phyloP scores from a whole-genome alignment of 2,888 invertebrate species.

The Xanthorhoe spadicearia region DNA sequence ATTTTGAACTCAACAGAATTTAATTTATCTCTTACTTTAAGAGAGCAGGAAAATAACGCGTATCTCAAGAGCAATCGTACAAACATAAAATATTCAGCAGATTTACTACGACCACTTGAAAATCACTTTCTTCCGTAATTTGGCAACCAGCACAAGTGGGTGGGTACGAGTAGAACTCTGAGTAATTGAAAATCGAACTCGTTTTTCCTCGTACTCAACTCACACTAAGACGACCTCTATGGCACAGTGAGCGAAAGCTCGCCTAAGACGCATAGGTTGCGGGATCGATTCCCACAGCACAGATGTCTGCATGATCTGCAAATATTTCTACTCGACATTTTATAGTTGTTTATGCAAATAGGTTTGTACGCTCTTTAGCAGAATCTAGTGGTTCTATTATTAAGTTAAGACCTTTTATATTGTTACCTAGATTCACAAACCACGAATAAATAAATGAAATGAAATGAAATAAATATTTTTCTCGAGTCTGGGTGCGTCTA shows the following conservation, averaged over 20 bases:
- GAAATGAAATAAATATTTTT: no score
- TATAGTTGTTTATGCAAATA: no score
- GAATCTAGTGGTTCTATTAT: no score
- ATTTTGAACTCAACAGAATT: background rate
- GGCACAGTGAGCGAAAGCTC: no score
- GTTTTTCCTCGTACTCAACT: constrained; percentile 22
- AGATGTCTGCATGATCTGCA: no score
- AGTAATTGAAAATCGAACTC: constrained; percentile 31
- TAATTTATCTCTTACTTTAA: background rate
- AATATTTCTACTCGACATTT: background rate
- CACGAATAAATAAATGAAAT: no score
- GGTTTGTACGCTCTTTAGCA: no score
- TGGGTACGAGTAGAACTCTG: constrained; percentile 14
- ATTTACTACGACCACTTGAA: constrained; percentile 13
- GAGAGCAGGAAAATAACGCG: constrained; percentile 1
- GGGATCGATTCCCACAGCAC: no score
- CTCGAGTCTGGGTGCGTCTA: no score
- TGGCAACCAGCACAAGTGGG: constrained; percentile 11
- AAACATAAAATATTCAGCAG: constrained; percentile 27
- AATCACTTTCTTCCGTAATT: constrained; percentile 25
- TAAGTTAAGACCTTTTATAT: no score
- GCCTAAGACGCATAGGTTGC: no score
- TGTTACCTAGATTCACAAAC: no score
- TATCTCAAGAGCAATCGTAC: constrained; percentile 9
- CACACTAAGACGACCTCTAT: background rate